These are phyloP conservation scores for Ophonus ardosiacus DNA, from an alignment of 2,888 invertebrate species.

Conservation along the genomic window DNA sequence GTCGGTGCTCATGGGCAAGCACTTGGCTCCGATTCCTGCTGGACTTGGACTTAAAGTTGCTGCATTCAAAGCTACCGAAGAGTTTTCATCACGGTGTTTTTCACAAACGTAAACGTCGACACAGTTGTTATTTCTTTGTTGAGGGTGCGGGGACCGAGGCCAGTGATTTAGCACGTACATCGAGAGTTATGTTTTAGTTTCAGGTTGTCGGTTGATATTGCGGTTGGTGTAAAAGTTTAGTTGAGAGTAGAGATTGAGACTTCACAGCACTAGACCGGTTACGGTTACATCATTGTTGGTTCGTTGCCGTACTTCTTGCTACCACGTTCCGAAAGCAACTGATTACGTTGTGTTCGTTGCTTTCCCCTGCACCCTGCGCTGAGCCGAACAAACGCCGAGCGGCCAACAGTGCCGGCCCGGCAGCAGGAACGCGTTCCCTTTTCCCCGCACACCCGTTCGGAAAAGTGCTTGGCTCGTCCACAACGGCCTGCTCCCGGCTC, in stretches of 20 bases:
- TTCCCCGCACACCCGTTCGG: conserved; percentile 4
- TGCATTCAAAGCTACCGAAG: conserved; percentile 39
- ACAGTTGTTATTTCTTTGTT: conserved; percentile 52
- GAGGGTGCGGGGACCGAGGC: conserved; percentile 52
- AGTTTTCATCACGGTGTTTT: conserved; percentile 44
- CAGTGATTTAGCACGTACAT: conserved; percentile 60
- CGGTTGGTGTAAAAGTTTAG: not conserved
- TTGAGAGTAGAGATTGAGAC: conserved; percentile 20
- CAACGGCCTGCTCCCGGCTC: not conserved
- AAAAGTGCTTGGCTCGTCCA: conserved; percentile 31
- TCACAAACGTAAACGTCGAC: conserved; percentile 49
- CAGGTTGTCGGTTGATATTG: not conserved
- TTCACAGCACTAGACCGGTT: conserved; percentile 61
- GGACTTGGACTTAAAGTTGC: not conserved
- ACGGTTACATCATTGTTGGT: conserved; percentile 60
- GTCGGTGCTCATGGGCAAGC: conserved; percentile 40
- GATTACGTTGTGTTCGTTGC: conserved; percentile 46
- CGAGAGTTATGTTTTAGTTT: conserved; percentile 37
- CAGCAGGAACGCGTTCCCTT: not conserved
- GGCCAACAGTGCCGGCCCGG: conserved; percentile 24
- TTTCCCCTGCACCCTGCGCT: conserved; percentile 46
- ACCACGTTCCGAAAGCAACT: conserved; percentile 56
- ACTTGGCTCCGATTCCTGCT: conserved; percentile 39
- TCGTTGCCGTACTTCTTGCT: conserved; percentile 33
- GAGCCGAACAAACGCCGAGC: not conserved